Evolutionary conservation across 2,797 vertebrate genomes (phyloP), one percentile per base, ranked within the genome.

Genomic region (Podargus strigoides): DNA sequence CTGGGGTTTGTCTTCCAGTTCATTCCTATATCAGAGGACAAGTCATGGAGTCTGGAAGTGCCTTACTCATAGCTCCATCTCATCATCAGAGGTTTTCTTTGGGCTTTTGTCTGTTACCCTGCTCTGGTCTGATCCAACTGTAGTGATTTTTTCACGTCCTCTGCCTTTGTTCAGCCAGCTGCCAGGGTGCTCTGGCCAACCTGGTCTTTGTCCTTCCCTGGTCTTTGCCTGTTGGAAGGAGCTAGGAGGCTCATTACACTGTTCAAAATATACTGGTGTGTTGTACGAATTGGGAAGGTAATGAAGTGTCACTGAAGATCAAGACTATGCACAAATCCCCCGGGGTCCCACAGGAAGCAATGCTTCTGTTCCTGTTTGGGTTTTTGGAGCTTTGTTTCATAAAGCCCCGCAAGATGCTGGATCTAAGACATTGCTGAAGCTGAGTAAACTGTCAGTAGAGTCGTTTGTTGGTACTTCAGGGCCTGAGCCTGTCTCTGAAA

Each of bases 111-210:
- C 83, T 68, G 37, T 87, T 85, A 53, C 47, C 22, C 53, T 89
- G 41, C 30, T 76, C 34, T 0, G 1, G 42, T 58, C 75, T 90
- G 73, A 78, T 82, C 46, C 69, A 92, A 49, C 46, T 36, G 46
- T 4, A 75, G 66, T 55, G 37, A 32, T 59, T 64, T 85, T 93
- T 88, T 56, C 80, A 53, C n/a, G 60, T 85, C 37, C 18, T 14
- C 68, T 74, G 27, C 72, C 37, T 96, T 89, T 94, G 74, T 93
- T 93, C 64, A 80, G 75, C 32, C 77, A 91, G 83, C 70, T 91
- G 79, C 76, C 66, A 18, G 12, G 32, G 26, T 74, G 46, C 72
- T 93, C 80, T 53, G 55, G 74, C 68, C 77, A 89, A 16, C 75
- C 56, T 93, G 80, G 24, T 85, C 83, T 93, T 93, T 77, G 78